phyloP scores from a whole-genome alignment of 2,113 vertebrate species.

The Heteronetta atricapilla region DNA sequence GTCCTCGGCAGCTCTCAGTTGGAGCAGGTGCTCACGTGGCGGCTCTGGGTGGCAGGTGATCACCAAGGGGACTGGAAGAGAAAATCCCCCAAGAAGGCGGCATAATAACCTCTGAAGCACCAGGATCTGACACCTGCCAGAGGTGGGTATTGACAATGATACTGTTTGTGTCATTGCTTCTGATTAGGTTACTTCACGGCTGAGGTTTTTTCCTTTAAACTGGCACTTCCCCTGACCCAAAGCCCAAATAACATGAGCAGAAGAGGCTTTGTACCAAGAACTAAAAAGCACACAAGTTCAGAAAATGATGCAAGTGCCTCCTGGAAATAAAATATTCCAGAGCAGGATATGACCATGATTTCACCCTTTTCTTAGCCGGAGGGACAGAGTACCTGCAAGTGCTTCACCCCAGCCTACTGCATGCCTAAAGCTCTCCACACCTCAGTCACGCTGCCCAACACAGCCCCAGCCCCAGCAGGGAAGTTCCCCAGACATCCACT shows the following conservation, averaged over 20 bases:
- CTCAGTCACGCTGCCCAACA: neutral
- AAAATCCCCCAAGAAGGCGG: neutral
- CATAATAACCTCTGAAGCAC: neutral
- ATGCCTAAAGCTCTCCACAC: fast-evolving
- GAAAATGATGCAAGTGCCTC: neutral
- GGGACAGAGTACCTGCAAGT: fast-evolving
- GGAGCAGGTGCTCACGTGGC: neutral
- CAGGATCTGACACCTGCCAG: neutral
- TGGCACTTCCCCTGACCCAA: neutral
- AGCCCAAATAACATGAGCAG: neutral
- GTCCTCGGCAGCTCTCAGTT: neutral
- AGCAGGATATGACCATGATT: neutral
- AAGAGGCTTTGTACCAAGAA: neutral
- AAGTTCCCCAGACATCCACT: neutral
- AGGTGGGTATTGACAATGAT: neutral
- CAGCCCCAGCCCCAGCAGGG: neutral
- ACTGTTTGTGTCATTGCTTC: neutral
- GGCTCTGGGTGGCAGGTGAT: neutral
- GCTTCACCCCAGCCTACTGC: neutral
- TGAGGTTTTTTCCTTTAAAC: neutral
- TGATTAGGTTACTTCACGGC: neutral
- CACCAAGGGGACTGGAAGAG: neutral
- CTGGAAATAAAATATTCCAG: neutral
- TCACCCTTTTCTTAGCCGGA: neutral
- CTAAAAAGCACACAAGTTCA: neutral